Evolutionary conservation across 2,113 vertebrate genomes (phyloP).

Genomic region (Sinocyclocheilus anshuiensis): DNA sequence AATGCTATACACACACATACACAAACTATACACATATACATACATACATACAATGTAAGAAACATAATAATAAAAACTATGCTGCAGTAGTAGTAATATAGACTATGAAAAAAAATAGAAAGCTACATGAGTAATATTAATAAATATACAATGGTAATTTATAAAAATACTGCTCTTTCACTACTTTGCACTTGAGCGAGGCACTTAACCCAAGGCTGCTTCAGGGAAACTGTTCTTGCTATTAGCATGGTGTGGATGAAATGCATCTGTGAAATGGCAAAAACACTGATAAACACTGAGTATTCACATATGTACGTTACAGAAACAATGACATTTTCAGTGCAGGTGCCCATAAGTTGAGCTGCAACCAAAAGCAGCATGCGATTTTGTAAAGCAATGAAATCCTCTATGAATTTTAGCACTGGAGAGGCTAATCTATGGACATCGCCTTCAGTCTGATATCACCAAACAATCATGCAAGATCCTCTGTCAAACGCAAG

Average conservation of each 20-base stretch:
- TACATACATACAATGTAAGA: no score
- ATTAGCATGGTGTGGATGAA: background rate
- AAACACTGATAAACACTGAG: background rate
- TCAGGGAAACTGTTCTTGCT: background rate
- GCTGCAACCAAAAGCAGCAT: no score
- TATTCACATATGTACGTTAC: background rate
- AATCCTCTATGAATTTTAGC: background rate
- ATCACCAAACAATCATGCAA: constrained; percentile 19
- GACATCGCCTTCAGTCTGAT: background rate
- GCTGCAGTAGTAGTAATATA: no score
- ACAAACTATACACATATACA: no score
- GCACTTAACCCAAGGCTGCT: constrained; percentile 14
- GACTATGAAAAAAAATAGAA: no score
- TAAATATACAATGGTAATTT: no score
- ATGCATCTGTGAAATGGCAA: background rate
- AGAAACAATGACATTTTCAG: background rate
- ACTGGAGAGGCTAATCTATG: background rate
- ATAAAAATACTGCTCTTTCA: constrained; percentile 34
- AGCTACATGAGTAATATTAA: no score
- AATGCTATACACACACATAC: no score
- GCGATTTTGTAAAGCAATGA: no score
- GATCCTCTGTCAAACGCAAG: constrained; percentile 2
- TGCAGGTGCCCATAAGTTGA: background rate
- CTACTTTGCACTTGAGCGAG: background rate
- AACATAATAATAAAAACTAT: no score